phyloP scores from a whole-genome alignment of 2,888 invertebrate species.

The Drosophila melanosoma region DNA sequence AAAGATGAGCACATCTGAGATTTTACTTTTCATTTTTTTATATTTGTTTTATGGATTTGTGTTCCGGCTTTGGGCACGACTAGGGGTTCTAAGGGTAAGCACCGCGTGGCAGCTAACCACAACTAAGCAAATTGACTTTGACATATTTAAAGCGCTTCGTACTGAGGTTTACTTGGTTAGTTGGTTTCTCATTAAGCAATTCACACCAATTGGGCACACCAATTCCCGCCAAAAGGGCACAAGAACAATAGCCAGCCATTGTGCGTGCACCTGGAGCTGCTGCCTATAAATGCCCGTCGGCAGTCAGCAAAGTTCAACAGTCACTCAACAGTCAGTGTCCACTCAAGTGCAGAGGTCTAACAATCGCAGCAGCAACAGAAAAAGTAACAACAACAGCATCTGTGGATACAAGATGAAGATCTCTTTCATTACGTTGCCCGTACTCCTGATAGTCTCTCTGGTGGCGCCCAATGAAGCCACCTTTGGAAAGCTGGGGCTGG shows the following conservation, averaged over 20 bases:
- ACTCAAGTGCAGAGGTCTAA: constrained; percentile 32
- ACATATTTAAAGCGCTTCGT: constrained; percentile 41
- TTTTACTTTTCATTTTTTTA: background rate
- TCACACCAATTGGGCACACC: constrained; percentile 57
- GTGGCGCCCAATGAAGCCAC: constrained; percentile 66
- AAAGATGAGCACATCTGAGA: constrained; percentile 22
- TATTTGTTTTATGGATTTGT: background rate
- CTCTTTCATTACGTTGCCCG: constrained; percentile 31
- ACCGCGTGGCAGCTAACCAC: constrained; percentile 18
- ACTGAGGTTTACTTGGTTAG: constrained; percentile 18
- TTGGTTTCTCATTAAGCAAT: constrained; percentile 56
- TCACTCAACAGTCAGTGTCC: constrained; percentile 42
- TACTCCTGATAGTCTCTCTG: constrained; percentile 40
- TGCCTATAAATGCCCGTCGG: constrained; percentile 64
- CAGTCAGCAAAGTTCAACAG: constrained; percentile 69
- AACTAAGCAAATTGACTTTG: constrained; percentile 57
- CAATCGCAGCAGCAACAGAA: constrained; percentile 7
- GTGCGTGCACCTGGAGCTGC: constrained; percentile 36
- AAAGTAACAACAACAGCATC: background rate
- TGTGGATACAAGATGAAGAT: constrained; percentile 60
- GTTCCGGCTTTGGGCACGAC: constrained; percentile 27
- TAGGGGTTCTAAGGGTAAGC: constrained; percentile 27
- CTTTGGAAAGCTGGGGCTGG: constrained; percentile 71
- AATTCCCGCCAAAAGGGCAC: constrained; percentile 24
- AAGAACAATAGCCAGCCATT: constrained; percentile 68